Base-by-base conservation (phyloP, 2,888 invertebrate genomes). In the Panzeria rudis region DNA sequence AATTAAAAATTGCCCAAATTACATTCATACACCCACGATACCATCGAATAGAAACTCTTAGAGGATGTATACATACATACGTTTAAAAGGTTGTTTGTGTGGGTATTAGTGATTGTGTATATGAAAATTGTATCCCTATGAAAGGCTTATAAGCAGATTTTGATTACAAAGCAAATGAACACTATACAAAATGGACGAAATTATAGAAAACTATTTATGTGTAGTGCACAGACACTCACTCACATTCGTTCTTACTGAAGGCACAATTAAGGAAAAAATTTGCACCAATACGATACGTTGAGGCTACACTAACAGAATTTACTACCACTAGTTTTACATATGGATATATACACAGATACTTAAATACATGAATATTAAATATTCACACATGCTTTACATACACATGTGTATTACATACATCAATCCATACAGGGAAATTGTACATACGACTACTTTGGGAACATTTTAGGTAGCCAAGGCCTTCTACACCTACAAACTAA, bases 101-200 rank as follows among this genome's bases (percentile, higher is more conserved):
- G 13, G n/a, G n/a, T 38, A 15, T 25, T 15, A 17, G 15, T 25
- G 11, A 8, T 9, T n/a, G 41, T 68, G 29, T 61, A 47, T 32
- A 41, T 64, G 13, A 44, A 50, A 52, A 68, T 61, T 25, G 61
- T 79, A 83, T 71, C 17, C 64, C 41, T 41, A 15, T 20, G 38
- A 75, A 79, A 78, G 80, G 41, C 77, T 73, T 44, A 80, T 83
- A 83, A 86, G 72, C 80, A 86, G 77, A 83, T 77, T 85, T 79
- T 79, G 85, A 85, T 85, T 85, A 82, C 85, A 82, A 85, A 82
- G 82, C 69, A 85, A 82, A 82, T 41, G 75, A 82, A 78, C 76
- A 71, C 76, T 23, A 29, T 54, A 56, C 76, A 83, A 83, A 83
- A 83, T 83, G 76, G 82, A 83, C 82, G 76, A 77, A 83, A 83